Conservation (phyloP, 2,888 invertebrate species). For the Tetragonisca angustula region DNA sequence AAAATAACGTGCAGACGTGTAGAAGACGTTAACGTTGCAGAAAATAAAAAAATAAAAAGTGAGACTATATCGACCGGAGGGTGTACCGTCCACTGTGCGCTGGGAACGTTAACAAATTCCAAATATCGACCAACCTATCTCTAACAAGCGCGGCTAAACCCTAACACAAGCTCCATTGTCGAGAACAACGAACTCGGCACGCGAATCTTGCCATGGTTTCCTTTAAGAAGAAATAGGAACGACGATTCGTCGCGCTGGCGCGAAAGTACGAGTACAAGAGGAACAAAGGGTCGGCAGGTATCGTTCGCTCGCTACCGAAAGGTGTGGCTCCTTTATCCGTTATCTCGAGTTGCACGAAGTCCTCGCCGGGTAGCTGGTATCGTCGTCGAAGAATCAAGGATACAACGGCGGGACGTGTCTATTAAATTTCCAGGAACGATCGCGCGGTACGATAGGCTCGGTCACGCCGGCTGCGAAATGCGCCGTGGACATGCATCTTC, state of each 20-base stretch:
- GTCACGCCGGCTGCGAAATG: slow-evolving; percentile 66
- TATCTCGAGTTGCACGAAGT: slow-evolving; percentile 59
- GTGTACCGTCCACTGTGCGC: no score
- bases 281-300: not conserved
- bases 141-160: not conserved
- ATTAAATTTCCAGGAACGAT: slow-evolving; percentile 74
- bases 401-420: slow-evolving; percentile 58
- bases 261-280: not conserved
- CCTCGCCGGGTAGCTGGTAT: slow-evolving; percentile 33
- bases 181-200: not conserved
- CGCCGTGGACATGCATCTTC: slow-evolving; percentile 69
- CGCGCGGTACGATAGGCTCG: slow-evolving; percentile 60
- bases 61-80: no score
- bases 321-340: slow-evolving; percentile 51
- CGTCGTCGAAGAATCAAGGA: slow-evolving; percentile 54
- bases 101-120: not conserved
- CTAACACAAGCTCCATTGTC: not conserved
- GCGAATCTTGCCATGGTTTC: slow-evolving; percentile 12
- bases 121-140: not conserved
- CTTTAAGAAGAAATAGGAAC: not conserved
- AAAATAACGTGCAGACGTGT: no score
- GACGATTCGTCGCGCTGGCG: not conserved
- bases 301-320: slow-evolving; percentile 22
- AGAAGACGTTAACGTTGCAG: no score
- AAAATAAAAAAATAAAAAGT: no score